These are phyloP conservation scores for Lepidotrigona ventralis DNA, from an alignment of 1,140 invertebrate species.

Conservation along the genomic window DNA sequence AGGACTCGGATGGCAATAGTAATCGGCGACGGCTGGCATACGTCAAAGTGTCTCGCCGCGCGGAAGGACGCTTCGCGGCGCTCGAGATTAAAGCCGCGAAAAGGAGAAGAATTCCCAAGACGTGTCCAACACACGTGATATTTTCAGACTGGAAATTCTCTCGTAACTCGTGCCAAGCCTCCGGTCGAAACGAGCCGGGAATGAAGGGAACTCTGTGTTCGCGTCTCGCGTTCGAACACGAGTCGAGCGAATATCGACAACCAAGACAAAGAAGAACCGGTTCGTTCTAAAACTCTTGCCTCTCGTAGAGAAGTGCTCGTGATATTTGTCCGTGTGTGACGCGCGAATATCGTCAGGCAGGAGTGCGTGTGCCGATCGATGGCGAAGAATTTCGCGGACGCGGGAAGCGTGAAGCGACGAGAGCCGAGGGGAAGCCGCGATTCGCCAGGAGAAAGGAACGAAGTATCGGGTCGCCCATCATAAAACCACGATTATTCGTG, in stretches of 20 bases:
- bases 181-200: too few species aligned
- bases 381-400: slow-evolving; percentile 3
- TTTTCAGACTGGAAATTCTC: slow-evolving; percentile 1
- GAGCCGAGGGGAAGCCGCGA: slow-evolving; percentile 28
- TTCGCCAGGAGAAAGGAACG: slow-evolving; percentile 61
- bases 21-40: not conserved
- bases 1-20: not conserved
- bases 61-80: not conserved
- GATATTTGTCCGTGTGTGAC: not conserved
- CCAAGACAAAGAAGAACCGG: too few species aligned
- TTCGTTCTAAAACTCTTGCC: not conserved
- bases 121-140: too few species aligned
- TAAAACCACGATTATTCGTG: slow-evolving; percentile 60
- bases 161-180: not conserved
- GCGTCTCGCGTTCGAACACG: not conserved
- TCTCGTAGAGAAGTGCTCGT: not conserved
- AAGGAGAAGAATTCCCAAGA: not conserved
- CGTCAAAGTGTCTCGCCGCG: slow-evolving; percentile 22
- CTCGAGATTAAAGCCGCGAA: slow-evolving; percentile 33
- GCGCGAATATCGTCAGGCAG: not conserved
- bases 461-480: slow-evolving; percentile 48
- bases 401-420: slow-evolving; percentile 22
- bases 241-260: not conserved
- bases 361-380: not conserved
- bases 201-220: not conserved